Percentiles rank a stretch among this genome's conserved stretches.
Conservation (phyloP, 2,888 invertebrate genomes). For the Caenorhabditis wallacei region DNA sequence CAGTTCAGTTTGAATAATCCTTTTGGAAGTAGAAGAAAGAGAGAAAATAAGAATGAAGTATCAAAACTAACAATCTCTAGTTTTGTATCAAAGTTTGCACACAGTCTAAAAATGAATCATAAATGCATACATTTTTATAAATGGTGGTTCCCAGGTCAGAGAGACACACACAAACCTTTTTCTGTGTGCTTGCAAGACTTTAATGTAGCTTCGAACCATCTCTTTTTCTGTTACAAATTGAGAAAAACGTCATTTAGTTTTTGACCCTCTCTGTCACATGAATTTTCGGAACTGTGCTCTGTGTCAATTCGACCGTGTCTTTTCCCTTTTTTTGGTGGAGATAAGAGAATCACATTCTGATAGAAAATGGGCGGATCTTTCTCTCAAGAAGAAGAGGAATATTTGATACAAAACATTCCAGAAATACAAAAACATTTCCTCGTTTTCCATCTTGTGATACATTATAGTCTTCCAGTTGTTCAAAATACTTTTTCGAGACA, state of each 20-base stretch:
- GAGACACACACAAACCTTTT: conserved; percentile 1
- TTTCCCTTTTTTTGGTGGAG: background rate
- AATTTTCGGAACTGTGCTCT: conserved; percentile 32
- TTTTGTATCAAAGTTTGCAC: conserved; percentile 49
- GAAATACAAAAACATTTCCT: background rate
- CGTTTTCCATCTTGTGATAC: conserved; percentile 18
- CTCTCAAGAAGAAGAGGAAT: too few relatives aligned
- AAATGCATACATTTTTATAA: conserved; percentile 10
- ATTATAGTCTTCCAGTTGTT: conserved; percentile 12
- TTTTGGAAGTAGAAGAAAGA: background rate
- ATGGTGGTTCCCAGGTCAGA: conserved; percentile 21
- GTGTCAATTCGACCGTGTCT: background rate
- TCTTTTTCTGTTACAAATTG: conserved; percentile 11
- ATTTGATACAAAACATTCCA: conserved; percentile 16
- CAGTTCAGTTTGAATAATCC: conserved; percentile 39
- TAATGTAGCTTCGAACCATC: background rate
- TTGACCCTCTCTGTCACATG: conserved; percentile 45
- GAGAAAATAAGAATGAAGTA: conserved; percentile 30
- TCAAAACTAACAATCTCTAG: conserved; percentile 49
- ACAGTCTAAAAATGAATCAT: conserved; percentile 55
- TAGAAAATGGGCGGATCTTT: conserved; percentile 12
- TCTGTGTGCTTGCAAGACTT: conserved; percentile 8
- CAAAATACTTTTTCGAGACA: conserved; percentile 1
- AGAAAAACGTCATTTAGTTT: conserved; percentile 48
- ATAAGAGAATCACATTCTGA: conserved; percentile 22